Percentiles rank a stretch among this genome's conserved stretches.
These are phyloP conservation scores for Panurus biarmicus DNA, from an alignment of 2,113 vertebrate genomes.

Conservation along the genomic window DNA sequence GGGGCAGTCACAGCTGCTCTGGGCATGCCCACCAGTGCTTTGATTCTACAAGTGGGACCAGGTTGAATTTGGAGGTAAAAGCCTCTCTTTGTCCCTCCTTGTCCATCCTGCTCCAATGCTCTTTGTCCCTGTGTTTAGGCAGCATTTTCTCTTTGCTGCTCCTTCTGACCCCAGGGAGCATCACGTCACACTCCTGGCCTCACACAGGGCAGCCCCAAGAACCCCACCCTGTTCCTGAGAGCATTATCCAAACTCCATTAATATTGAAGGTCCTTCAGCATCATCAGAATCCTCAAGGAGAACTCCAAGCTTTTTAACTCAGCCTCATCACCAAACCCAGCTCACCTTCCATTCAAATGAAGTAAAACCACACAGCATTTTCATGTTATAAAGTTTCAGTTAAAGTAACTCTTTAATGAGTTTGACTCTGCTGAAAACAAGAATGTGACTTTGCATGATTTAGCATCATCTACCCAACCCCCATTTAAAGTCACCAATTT, in stretches of 20 bases:
- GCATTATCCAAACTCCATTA: neutral
- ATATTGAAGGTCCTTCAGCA: neutral
- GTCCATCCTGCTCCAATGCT: neutral
- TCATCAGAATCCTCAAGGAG: neutral
- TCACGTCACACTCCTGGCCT: neutral
- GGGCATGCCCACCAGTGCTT: neutral
- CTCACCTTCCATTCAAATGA: neutral
- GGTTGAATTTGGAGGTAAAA: neutral
- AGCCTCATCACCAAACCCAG: neutral
- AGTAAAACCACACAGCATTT: neutral
- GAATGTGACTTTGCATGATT: neutral
- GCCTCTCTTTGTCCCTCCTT: neutral
- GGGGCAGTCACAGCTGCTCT: neutral
- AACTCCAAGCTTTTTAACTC: neutral
- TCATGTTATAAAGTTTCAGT: neutral
- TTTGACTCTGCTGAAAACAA: neutral
- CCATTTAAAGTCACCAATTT: neutral
- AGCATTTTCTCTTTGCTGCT: neutral
- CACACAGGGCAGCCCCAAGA: neutral
- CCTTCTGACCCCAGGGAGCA: neutral
- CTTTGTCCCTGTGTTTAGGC: fast-evolving
- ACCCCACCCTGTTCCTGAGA: neutral
- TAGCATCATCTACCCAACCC: neutral
- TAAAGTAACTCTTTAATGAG: neutral
- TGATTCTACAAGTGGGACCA: neutral